phyloP scores from a whole-genome alignment of 30 jellyfish, hydroid and myxozoan genomes.

The Aurelia coerulea region DNA sequence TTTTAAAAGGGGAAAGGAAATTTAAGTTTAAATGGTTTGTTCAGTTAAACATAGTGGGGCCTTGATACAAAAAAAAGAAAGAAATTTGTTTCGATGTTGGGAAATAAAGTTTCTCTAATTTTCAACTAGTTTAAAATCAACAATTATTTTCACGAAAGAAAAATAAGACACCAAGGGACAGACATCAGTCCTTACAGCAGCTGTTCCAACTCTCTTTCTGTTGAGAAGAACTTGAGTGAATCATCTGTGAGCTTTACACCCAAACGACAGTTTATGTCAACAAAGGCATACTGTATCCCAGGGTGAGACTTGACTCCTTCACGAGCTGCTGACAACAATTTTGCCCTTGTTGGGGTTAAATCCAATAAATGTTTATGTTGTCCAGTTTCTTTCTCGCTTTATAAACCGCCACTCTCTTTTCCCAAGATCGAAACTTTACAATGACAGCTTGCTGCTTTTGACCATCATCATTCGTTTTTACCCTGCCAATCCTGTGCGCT shows the following conservation, averaged over 20 bases:
- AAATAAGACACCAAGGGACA: slow-evolving; percentile 23
- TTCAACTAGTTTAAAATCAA: background rate
- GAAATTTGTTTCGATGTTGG: slow-evolving; percentile 9
- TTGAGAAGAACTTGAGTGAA: slow-evolving; percentile 48
- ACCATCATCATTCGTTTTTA: slow-evolving; percentile 36
- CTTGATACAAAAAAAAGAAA: slow-evolving; percentile 26
- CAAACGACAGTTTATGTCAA: slow-evolving; percentile 44
- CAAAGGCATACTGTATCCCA: slow-evolving; percentile 47
- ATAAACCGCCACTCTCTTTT: slow-evolving; percentile 53
- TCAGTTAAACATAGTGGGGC: slow-evolving; percentile 7
- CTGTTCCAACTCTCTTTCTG: slow-evolving; percentile 42
- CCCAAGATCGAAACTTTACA: slow-evolving; percentile 51
- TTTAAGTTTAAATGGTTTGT: background rate
- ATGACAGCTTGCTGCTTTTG: slow-evolving; percentile 50
- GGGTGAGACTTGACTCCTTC: slow-evolving; percentile 50
- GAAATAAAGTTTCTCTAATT: background rate
- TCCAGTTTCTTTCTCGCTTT: slow-evolving; percentile 46
- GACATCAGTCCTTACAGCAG: slow-evolving; percentile 20
- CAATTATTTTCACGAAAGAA: slow-evolving; percentile 2
- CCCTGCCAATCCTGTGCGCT: slow-evolving; percentile 61
- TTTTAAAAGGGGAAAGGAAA: slow-evolving; percentile 10
- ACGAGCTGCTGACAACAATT: slow-evolving; percentile 46
- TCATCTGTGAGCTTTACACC: slow-evolving; percentile 49
- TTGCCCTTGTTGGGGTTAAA: slow-evolving; percentile 55
- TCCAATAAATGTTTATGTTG: slow-evolving; percentile 32